phyloP scores from a whole-genome alignment of 2,797 vertebrate genomes.

The Rhabdomys pumilio region DNA sequence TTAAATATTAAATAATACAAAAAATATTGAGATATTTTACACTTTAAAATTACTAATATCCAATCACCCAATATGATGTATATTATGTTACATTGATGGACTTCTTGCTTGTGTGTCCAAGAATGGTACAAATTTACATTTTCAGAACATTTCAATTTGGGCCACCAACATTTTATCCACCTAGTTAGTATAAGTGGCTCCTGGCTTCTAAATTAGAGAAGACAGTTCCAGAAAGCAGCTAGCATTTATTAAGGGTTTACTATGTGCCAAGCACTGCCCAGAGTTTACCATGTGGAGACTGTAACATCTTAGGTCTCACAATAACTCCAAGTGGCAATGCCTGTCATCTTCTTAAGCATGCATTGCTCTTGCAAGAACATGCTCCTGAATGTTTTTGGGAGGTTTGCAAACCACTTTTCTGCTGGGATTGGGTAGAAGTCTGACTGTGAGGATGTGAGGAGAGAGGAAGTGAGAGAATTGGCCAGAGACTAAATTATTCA shows the following conservation, averaged over 20 bases:
- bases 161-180: slow-evolving; percentile 20
- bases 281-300: background rate
- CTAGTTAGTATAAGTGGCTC: background rate
- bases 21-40: slow-evolving; percentile 51
- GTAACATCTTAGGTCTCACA: background rate
- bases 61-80: background rate
- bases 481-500: slow-evolving; percentile 19
- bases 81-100: background rate
- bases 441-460: slow-evolving; percentile 29
- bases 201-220: background rate
- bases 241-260: slow-evolving; percentile 14
- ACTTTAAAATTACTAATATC: background rate
- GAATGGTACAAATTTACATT: slow-evolving; percentile 15
- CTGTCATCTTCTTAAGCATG: background rate
- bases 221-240: slow-evolving; percentile 8
- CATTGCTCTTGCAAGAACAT: background rate
- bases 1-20: too few species aligned
- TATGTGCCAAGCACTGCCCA: background rate
- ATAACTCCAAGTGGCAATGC: background rate
- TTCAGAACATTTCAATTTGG: slow-evolving; percentile 19
- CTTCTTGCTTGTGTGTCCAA: background rate
- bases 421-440: background rate
- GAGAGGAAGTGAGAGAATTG: background rate
- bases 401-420: slow-evolving; percentile 10
- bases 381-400: background rate